Conservation (phyloP, 2,113 vertebrate species). For the Pipra filicauda region DNA sequence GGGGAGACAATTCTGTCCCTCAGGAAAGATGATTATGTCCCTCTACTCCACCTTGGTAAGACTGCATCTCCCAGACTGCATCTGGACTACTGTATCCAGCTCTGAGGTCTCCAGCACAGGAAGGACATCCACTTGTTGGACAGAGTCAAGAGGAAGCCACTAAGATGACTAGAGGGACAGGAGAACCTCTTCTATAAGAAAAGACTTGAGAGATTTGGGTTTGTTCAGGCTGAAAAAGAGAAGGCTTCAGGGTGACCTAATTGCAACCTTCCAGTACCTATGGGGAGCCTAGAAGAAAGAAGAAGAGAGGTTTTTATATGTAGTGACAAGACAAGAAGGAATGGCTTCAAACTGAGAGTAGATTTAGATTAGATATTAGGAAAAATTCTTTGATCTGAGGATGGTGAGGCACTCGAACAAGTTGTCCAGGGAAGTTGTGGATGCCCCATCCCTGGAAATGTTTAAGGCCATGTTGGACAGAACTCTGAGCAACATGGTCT, state of each 20-base stretch:
- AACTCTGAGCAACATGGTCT: neutral
- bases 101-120: neutral
- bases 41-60: neutral
- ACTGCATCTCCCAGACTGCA: neutral
- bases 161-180: neutral
- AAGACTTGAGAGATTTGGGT: neutral
- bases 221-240: neutral
- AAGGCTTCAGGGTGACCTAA: neutral
- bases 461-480: neutral
- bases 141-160: neutral
- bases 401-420: neutral
- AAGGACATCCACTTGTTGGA: accelerated
- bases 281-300: neutral
- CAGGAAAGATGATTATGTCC: neutral
- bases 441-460: neutral
- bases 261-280: neutral
- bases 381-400: neutral
- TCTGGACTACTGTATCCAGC: neutral
- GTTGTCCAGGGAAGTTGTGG: neutral
- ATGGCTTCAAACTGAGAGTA: neutral
- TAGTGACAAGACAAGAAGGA: neutral
- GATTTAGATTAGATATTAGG: neutral
- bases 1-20: too few species aligned
- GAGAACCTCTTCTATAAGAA: neutral
- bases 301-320: neutral